Evolutionary conservation across 2,888 invertebrate species (phyloP).

Genomic region (Parochlus steinenii): DNA sequence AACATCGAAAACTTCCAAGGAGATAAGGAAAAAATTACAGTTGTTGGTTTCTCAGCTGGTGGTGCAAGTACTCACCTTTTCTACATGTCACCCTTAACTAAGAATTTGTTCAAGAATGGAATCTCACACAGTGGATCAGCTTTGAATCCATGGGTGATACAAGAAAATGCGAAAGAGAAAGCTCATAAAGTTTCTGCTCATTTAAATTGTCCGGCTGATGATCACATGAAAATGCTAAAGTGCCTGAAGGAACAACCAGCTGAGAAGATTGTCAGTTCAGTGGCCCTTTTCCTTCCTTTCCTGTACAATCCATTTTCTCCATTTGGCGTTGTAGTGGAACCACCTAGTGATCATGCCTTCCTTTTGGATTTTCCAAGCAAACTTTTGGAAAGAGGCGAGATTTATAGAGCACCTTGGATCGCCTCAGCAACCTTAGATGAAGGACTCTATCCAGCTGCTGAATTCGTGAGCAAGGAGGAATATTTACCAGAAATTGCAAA

Average conservation of each 20-base stretch:
- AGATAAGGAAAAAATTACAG: slow-evolving; percentile 27
- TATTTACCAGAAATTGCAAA: slow-evolving; percentile 35
- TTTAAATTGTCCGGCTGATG: slow-evolving; percentile 43
- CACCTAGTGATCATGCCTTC: slow-evolving; percentile 38
- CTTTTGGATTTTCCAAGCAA: slow-evolving; percentile 46
- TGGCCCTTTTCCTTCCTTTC: slow-evolving; percentile 27
- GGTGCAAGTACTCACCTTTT: slow-evolving; percentile 32
- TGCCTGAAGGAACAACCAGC: slow-evolving; percentile 47
- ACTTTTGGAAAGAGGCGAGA: slow-evolving; percentile 39
- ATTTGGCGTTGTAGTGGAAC: slow-evolving; percentile 55
- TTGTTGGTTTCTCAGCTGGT: slow-evolving; percentile 35
- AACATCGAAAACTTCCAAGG: slow-evolving; percentile 32
- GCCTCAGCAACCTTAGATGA: slow-evolving; percentile 50
- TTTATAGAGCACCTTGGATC: slow-evolving; percentile 50
- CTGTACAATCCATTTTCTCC: slow-evolving; percentile 53
- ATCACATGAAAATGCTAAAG: slow-evolving; percentile 37
- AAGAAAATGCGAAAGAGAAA: slow-evolving; percentile 40
- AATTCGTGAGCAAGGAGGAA: slow-evolving; percentile 29
- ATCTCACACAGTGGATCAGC: slow-evolving; percentile 55
- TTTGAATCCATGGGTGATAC: slow-evolving; percentile 40
- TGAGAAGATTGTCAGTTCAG: slow-evolving; percentile 38
- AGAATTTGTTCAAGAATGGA: slow-evolving; percentile 37
- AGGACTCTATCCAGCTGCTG: slow-evolving; percentile 49
- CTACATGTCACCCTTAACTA: slow-evolving; percentile 30
- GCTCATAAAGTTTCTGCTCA: slow-evolving; percentile 39